A percentile compares a stretch with the other conserved stretches of the same genome.
Conservation (phyloP, 2,797 vertebrate genomes). For the Typhlichthys eigenmanni region DNA sequence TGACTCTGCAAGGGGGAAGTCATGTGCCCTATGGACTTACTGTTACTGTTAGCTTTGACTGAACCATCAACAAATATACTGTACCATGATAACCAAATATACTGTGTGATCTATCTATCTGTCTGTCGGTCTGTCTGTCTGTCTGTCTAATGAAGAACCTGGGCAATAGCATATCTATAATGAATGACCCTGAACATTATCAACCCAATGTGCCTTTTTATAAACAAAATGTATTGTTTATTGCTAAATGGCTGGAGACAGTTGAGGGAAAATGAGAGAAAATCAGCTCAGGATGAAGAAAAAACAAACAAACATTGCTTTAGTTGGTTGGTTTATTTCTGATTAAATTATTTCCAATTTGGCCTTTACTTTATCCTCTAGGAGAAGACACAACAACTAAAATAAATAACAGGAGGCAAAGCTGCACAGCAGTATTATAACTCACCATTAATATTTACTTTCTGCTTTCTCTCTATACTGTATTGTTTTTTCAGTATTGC, state of each 20-base stretch:
- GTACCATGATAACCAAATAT: too few species aligned
- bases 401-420: background rate
- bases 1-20: constrained; percentile 30
- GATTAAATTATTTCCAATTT: background rate
- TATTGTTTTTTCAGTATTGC: constrained; percentile 6
- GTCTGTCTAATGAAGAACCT: too few species aligned
- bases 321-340: background rate
- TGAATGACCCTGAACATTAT: too few species aligned
- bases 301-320: background rate
- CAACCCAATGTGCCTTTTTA: too few species aligned
- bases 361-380: background rate
- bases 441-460: background rate
- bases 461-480: constrained; percentile 3
- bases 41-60: too few species aligned
- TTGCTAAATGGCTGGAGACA: too few species aligned
- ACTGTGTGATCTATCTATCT: too few species aligned
- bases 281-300: too few species aligned
- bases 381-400: background rate
- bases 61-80: too few species aligned
- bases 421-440: background rate
- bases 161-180: too few species aligned
- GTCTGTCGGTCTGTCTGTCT: too few species aligned
- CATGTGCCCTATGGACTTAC: constrained; percentile 7
- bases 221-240: too few species aligned
- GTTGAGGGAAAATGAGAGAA: background rate